Percentiles rank a stretch among this genome's conserved stretches.
Conservation (phyloP, 2,888 invertebrate species). For the Candidula unifasciata region DNA sequence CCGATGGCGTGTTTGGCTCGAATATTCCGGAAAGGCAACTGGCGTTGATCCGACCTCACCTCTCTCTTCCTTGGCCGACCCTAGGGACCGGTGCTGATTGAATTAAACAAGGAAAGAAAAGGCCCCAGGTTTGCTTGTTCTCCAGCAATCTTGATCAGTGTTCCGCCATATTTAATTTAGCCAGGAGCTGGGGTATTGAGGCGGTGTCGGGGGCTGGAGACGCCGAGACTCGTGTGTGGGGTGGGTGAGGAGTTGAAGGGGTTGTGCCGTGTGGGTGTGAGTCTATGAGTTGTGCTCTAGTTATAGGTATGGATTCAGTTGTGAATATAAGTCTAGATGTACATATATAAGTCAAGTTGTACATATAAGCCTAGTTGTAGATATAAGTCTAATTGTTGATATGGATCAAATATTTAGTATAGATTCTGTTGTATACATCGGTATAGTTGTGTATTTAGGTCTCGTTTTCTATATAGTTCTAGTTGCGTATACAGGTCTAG, state of each 20-base stretch:
- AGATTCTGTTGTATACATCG: no score
- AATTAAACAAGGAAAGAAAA: conserved; percentile 44
- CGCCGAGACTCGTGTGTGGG: neutral
- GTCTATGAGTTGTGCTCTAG: no score
- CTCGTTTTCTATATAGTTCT: no score
- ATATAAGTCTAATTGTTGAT: no score
- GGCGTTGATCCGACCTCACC: conserved; percentile 24
- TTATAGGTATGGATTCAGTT: neutral
- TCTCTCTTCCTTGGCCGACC: conserved; percentile 1
- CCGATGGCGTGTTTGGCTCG: neutral
- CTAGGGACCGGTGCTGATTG: conserved; percentile 39
- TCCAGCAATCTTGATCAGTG: conserved; percentile 45
- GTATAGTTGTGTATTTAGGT: no score
- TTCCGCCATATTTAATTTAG: conserved; percentile 49
- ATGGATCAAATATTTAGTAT: no score
- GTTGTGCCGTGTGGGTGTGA: no score
- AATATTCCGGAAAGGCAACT: conserved; percentile 43
- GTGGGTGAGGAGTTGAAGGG: conserved; percentile 1
- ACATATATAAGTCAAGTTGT: no score
- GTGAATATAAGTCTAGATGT: neutral
- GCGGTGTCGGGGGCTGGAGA: no score
- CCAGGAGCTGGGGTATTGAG: neutral
- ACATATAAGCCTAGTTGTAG: neutral
- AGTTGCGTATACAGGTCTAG: no score
- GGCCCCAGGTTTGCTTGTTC: conserved; percentile 39